Conservation (phyloP, 2,888 invertebrate species). For the Dolichopus griseipennis region DNA sequence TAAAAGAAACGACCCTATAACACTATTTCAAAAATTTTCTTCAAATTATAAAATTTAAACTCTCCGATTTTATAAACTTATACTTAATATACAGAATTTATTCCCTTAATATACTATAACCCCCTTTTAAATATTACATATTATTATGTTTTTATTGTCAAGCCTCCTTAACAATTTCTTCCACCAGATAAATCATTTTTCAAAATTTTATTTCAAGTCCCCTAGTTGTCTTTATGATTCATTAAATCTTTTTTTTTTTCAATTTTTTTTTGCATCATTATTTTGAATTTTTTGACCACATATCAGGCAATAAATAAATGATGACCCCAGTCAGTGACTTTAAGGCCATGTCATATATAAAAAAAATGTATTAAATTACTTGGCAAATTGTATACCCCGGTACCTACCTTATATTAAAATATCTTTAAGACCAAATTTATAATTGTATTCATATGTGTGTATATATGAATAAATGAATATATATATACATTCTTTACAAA, state of each 20-base stretch:
- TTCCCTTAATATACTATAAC: too few relatives aligned
- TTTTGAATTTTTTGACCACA: not conserved
- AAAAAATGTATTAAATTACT: not conserved
- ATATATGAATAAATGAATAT: too few relatives aligned
- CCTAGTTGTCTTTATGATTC: not conserved
- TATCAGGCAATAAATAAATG: not conserved
- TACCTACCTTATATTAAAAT: too few relatives aligned
- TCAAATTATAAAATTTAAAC: too few relatives aligned
- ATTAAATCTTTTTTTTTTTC: not conserved
- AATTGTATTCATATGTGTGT: too few relatives aligned
- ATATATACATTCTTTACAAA: not conserved
- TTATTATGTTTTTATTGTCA: not conserved
- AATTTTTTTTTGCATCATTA: not conserved
- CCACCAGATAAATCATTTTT: conserved; percentile 23
- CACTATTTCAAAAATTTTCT: too few relatives aligned
- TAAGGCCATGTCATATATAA: not conserved
- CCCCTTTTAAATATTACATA: too few relatives aligned
- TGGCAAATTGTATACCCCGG: too few relatives aligned
- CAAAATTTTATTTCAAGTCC: conserved; percentile 5
- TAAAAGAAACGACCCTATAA: too few relatives aligned
- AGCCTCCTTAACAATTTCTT: conserved; percentile 22
- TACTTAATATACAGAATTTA: too few relatives aligned
- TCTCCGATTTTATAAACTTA: too few relatives aligned
- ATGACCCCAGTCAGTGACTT: not conserved
- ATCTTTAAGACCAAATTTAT: too few relatives aligned